Conservation (phyloP, 2,113 vertebrate species). For the Leucopsar rothschildi region DNA sequence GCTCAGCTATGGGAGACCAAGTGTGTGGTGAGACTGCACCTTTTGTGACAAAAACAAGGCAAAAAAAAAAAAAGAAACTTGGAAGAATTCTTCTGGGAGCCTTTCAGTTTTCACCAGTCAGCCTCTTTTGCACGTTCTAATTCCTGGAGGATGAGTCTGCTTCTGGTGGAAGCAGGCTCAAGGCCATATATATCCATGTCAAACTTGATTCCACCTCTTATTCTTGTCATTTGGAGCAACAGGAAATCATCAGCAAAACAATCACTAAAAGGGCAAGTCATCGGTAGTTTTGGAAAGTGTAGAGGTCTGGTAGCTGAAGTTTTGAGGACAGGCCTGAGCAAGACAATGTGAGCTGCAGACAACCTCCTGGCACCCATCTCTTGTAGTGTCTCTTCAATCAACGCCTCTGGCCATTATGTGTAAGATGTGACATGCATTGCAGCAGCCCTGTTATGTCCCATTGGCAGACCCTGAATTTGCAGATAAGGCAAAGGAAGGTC, state of each 20-base stretch:
- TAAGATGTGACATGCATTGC: not conserved
- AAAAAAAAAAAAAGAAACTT: not conserved
- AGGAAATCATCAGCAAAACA: not conserved
- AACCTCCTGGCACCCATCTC: not conserved
- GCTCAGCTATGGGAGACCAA: not conserved
- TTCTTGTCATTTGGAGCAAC: not conserved
- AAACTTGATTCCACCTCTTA: not conserved
- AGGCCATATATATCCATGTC: not conserved
- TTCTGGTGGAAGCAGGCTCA: not conserved
- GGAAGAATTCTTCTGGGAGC: not conserved
- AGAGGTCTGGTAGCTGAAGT: not conserved
- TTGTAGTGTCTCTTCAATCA: not conserved
- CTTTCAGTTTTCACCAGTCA: not conserved
- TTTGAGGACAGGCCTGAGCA: not conserved
- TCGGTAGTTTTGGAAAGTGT: not conserved
- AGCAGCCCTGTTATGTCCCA: not conserved
- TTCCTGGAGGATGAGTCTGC: not conserved
- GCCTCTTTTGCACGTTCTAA: not conserved
- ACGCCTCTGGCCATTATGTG: not conserved
- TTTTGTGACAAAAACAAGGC: not conserved
- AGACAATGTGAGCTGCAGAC: not conserved
- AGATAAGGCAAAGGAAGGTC: not conserved
- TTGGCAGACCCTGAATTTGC: not conserved
- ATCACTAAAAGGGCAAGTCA: not conserved
- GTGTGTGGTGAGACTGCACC: not conserved